phyloP scores from a whole-genome alignment of 2,888 invertebrate genomes.

The Julus scandinavius region DNA sequence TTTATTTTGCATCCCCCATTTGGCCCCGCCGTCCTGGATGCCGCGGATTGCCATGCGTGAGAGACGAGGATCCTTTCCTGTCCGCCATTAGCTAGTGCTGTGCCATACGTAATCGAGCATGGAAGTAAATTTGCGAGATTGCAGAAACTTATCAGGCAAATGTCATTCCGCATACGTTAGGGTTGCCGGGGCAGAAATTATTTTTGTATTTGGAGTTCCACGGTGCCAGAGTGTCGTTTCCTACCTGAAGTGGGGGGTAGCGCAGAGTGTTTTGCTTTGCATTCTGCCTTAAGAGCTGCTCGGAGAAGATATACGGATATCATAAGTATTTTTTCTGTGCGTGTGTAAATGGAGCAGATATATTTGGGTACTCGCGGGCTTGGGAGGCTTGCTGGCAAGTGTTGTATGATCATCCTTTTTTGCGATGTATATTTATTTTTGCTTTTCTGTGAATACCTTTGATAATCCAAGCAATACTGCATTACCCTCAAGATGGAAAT shows the following conservation, averaged over 20 bases:
- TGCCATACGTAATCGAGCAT: conserved; percentile 1
- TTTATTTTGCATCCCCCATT: conserved; percentile 2
- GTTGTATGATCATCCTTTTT: background rate
- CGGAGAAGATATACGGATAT: background rate
- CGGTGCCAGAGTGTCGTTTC: background rate
- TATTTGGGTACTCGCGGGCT: conserved; percentile 17
- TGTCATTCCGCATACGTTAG: background rate
- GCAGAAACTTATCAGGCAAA: background rate
- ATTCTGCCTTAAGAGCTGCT: conserved; percentile 9
- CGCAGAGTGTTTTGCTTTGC: background rate
- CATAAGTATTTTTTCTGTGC: conserved; percentile 21
- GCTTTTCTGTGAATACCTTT: conserved; percentile 13
- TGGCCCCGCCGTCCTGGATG: background rate
- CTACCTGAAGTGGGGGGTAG: background rate
- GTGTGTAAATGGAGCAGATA: background rate
- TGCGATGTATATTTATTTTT: conserved; percentile 13
- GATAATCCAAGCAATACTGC: conserved; percentile 20
- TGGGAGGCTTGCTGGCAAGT: conserved; percentile 25
- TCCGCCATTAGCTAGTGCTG: conserved; percentile 24
- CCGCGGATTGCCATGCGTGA: background rate
- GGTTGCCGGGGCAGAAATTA: background rate
- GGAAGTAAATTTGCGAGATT: background rate
- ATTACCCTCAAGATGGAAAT: background rate
- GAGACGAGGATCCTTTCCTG: background rate
- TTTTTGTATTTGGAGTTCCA: conserved; percentile 2